Evolutionary conservation across 2,113 vertebrate species (phyloP).

Genomic region (Dromiciops gliroides): DNA sequence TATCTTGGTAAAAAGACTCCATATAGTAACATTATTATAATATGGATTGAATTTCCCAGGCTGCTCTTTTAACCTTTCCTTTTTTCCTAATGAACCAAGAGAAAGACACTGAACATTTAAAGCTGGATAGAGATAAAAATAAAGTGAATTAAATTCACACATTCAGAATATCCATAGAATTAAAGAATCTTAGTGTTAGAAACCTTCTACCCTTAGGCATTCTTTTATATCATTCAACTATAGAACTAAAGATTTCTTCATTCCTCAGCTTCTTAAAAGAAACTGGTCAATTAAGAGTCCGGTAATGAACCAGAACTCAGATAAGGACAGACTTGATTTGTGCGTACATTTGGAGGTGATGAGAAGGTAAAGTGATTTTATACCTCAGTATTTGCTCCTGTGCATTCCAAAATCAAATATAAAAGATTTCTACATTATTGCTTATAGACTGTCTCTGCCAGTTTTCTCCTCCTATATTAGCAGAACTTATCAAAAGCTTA

Average conservation of each 20-base stretch:
- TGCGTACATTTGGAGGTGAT: background rate
- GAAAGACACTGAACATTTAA: background rate
- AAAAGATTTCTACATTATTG: background rate
- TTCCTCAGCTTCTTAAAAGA: background rate
- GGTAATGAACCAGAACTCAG: background rate
- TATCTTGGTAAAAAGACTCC: background rate
- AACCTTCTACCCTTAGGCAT: background rate
- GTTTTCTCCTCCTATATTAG: background rate
- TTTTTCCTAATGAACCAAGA: slow-evolving; percentile 1
- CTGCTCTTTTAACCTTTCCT: background rate
- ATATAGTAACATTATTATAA: background rate
- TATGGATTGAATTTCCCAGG: background rate
- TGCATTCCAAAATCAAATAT: background rate
- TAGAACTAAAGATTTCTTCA: background rate
- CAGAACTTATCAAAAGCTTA: background rate
- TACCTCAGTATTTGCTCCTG: background rate
- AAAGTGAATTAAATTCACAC: slow-evolving; percentile 19
- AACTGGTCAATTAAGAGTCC: background rate
- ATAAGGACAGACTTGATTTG: background rate
- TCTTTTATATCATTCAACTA: background rate
- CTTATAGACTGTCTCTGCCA: background rate
- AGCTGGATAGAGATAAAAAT: background rate
- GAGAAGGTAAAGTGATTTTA: background rate
- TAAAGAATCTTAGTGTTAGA: background rate
- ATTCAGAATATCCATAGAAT: background rate